phyloP scores from a whole-genome alignment of 2,888 invertebrate genomes.

The Conistra vaccinii region DNA sequence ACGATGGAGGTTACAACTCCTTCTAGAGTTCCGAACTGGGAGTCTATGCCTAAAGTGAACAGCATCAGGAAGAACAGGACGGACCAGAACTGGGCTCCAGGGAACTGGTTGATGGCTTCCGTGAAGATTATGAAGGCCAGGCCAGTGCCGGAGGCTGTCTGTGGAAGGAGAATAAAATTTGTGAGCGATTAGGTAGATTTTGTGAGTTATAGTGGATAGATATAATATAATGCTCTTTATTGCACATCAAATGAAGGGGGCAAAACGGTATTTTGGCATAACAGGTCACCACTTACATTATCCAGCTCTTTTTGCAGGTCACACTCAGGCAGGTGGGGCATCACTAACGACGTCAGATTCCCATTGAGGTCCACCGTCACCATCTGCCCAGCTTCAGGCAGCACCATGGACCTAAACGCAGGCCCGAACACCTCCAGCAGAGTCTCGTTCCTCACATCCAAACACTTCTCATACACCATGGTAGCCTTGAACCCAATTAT shows the following conservation, averaged over 20 bases:
- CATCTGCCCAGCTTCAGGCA: constrained; percentile 91
- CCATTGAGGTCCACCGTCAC: constrained; percentile 89
- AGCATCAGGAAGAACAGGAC: constrained; percentile 99
- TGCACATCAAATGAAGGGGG: background rate
- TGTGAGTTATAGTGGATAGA: background rate
- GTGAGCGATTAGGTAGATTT: background rate
- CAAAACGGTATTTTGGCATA: no score
- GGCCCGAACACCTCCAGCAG: constrained; percentile 90
- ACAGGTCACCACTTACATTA: constrained; percentile 92
- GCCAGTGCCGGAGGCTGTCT: constrained; percentile 99
- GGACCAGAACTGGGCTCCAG: constrained; percentile 98
- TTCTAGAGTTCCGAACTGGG: constrained; percentile 98
- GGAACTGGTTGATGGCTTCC: constrained; percentile 99
- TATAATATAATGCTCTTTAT: background rate
- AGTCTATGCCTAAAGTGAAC: constrained; percentile 98
- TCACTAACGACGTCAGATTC: constrained; percentile 90
- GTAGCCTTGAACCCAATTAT: constrained; percentile 98
- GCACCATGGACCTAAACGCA: constrained; percentile 81
- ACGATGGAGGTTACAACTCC: constrained; percentile 98
- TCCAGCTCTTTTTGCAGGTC: constrained; percentile 96
- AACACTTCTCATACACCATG: constrained; percentile 95
- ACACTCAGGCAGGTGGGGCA: constrained; percentile 94
- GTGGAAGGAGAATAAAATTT: constrained; percentile 53
- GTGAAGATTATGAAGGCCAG: constrained; percentile 99
- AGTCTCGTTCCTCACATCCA: constrained; percentile 92